A percentile compares a stretch with the other conserved stretches of the same genome.
phyloP scores from a whole-genome alignment of 1,140 invertebrate genomes.

The Aphaenogaster rudis region DNA sequence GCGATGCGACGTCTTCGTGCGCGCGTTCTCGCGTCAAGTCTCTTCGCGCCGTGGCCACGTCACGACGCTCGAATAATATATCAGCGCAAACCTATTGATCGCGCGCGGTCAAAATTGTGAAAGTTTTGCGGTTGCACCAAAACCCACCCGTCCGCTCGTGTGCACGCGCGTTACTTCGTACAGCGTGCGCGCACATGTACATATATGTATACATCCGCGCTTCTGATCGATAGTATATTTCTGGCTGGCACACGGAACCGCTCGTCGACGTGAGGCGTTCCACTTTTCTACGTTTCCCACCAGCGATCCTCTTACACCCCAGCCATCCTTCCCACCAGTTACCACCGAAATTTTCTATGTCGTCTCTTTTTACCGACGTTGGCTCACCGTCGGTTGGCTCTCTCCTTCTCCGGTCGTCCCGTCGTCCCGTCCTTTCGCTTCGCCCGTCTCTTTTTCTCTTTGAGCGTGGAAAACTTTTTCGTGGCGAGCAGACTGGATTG shows the following conservation, averaged over 20 bases:
- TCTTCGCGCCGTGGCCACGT: constrained; percentile 32
- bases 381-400: constrained; percentile 38
- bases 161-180: constrained; percentile 14
- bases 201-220: not conserved
- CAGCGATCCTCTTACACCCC: not conserved
- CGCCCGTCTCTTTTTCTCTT: constrained; percentile 33
- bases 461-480: constrained; percentile 43
- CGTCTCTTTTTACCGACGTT: constrained; percentile 54
- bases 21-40: constrained; percentile 28
- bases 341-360: constrained; percentile 52
- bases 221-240: constrained; percentile 68
- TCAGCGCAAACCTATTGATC: constrained; percentile 63
- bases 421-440: not conserved
- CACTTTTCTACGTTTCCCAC: constrained; percentile 64
- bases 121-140: constrained; percentile 63
- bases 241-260: constrained; percentile 51
- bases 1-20: not conserved
- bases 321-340: constrained; percentile 15
- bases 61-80: constrained; percentile 72
- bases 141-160: constrained; percentile 1
- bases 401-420: not conserved
- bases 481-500: constrained; percentile 39
- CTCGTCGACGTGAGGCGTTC: constrained; percentile 59
- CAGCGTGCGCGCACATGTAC: not conserved
- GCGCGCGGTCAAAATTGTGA: constrained; percentile 73